Evolutionary conservation across 2,888 invertebrate genomes (phyloP).

Genomic region (Odontocolon sp.): DNA sequence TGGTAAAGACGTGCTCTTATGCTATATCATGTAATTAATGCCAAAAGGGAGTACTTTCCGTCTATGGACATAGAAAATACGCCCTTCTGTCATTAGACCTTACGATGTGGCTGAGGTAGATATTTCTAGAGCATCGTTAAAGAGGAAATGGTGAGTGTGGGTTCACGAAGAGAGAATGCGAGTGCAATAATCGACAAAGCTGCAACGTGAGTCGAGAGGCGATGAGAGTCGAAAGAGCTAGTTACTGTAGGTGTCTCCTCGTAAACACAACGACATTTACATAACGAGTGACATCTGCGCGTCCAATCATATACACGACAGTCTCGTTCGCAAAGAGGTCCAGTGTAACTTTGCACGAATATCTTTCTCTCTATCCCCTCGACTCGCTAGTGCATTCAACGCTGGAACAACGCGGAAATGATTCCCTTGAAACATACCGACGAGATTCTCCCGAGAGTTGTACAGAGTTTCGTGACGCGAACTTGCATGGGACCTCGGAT

Average conservation of each 20-base stretch:
- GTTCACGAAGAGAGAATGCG: constrained; percentile 26
- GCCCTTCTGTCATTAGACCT: neutral
- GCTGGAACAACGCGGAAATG: constrained; percentile 34
- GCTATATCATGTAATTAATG: no score
- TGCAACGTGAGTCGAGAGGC: constrained; percentile 39
- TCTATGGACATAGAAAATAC: no score
- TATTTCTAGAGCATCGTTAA: constrained; percentile 44
- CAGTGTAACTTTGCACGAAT: constrained; percentile 12
- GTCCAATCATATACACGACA: constrained; percentile 74
- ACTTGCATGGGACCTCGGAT: constrained; percentile 31
- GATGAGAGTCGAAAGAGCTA: constrained; percentile 66
- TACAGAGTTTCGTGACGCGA: constrained; percentile 33
- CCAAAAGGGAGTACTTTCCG: no score
- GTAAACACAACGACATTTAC: constrained; percentile 78
- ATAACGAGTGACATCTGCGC: constrained; percentile 79
- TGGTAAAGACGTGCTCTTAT: no score
- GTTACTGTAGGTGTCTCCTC: constrained; percentile 76
- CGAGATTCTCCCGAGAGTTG: constrained; percentile 4
- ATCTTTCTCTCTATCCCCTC: constrained; percentile 28
- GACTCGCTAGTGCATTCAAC: constrained; percentile 13
- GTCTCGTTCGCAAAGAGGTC: constrained; percentile 32
- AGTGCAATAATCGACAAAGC: constrained; percentile 50
- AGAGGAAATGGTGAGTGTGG: constrained; percentile 31
- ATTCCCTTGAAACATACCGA: constrained; percentile 8
- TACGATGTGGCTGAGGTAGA: neutral